Evolutionary conservation across 1,140 invertebrate genomes (phyloP), one percentile per base, ranked within the genome.

Genomic region (Drosophila parvula): DNA sequence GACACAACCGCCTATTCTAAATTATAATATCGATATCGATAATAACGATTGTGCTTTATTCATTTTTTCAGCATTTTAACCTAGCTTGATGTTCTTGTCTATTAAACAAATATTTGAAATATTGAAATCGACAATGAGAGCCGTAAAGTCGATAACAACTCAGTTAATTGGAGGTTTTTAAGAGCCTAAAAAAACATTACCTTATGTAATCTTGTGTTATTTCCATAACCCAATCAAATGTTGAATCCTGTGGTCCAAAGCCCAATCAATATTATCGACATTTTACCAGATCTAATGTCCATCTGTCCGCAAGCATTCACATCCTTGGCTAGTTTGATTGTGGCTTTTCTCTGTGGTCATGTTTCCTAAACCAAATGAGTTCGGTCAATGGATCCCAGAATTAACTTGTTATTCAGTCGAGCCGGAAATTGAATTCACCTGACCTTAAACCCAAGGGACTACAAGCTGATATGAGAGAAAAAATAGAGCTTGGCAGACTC

Each of bases 391-490:
- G 51, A 38, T 64, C 60, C 44, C 10, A 65, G n/a, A 18, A 51
- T 65, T 34, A 67, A 51, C 14, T 65, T 43, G 38, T 51, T 53
- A 43, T 12, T n/a, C 36, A 40, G 34, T 8, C 43, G 30, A 47
- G 41, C 74, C 74, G 74, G 74, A 77, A 77, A 77, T 77, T 50
- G 43, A 77, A 77, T 60, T 55, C 56, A 41, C 56, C 43, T 77
- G 40, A 41, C 47, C 69, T 36, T 40, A 55, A 53, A 48, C 62
- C 50, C 43, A 53, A 43, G 27, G 12, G 43, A 11, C 32, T 28
- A 30, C 30, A 38, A 34, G 8, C 45, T 34, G 56, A 34, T 30
- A n/a, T 18, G 6, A 27, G 22, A 38, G 53, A 34, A 40, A 32
- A 28, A 27, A 50, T 7, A 32, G 27, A 51, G 41, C 8, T 4